These are phyloP conservation scores for Ifrita kowaldi DNA, from an alignment of 2,113 vertebrate species.

Conservation along the genomic window DNA sequence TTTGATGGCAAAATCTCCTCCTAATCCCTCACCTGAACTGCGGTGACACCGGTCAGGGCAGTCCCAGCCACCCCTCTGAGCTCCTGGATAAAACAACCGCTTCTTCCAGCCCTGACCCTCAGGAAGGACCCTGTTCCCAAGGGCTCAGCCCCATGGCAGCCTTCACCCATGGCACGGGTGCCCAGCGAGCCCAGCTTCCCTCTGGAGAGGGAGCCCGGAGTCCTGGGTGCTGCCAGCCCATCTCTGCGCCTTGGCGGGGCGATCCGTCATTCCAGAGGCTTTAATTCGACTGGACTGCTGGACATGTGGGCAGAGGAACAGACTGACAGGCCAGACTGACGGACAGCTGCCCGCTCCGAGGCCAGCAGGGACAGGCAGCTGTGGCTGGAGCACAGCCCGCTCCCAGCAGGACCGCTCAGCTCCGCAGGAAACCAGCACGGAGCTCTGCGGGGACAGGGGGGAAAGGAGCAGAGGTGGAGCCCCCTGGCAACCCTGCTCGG, in stretches of 20 bases:
- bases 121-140: not conserved
- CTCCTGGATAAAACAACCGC: rapidly evolving
- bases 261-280: not conserved
- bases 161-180: not conserved
- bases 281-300: not conserved
- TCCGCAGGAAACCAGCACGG: not conserved
- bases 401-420: not conserved
- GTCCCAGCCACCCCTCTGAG: rapidly evolving
- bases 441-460: not conserved
- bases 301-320: not conserved
- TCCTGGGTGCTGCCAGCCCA: not conserved
- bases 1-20: not conserved
- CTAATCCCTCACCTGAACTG: not conserved
- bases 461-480: not conserved
- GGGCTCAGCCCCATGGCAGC: not conserved
- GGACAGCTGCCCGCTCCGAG: not conserved
- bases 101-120: not conserved
- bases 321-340: not conserved
- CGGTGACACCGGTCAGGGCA: not conserved
- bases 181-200: not conserved
- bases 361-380: not conserved
- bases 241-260: rapidly evolving
- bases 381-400: not conserved
- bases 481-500: not conserved
- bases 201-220: not conserved